Evolutionary conservation across 2,888 invertebrate genomes (phyloP), one percentile per base, ranked within the genome.

Genomic region (Oscheius sp.): DNA sequence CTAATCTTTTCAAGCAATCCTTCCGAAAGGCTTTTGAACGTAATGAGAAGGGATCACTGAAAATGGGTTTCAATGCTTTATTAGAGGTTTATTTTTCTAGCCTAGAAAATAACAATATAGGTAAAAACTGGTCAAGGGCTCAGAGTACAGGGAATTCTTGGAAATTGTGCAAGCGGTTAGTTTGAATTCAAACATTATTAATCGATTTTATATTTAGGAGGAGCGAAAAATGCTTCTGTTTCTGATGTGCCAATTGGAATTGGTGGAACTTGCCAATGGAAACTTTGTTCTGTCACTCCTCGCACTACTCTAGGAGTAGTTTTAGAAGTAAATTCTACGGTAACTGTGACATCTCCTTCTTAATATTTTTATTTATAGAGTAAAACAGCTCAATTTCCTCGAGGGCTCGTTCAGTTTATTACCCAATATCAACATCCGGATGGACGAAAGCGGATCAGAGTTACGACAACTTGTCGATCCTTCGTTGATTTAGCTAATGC

Each of bases 251-350:
- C 97, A 89, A 93, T 97, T 82, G 98, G 98, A 67, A 92, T 97
- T 89, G 97, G 96, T 33, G 94, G 94, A 80, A 99, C 98, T 0
- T 93, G 93, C 71, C 95, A 96, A 86, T 98, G 98, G 98, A 97
- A 97, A 89, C 91, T 98, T 89, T 73, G 97, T 88, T 92, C 95
- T 0, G 90, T 98, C 27, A 93, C 92, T 52, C 96, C 97, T 0
- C 93, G 93, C 85, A 92, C 94, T 17, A 96, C 97, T 0, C 91
- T 94, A 86, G 93, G 93, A 3, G 90, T 96, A 81, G 95, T 96
- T 89, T 96, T 98, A 88, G 98, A 99, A 90, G 94, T 98, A 71
- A 93, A 93, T 17, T 94, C 93, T 55, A 87, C 86, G 82, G 86
- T 65, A 34, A 3, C 10, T 12, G 8, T 25, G 12, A n/a, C 31